Evolutionary conservation across 1,140 invertebrate genomes (phyloP).

Genomic region (Nasonia longicornis): DNA sequence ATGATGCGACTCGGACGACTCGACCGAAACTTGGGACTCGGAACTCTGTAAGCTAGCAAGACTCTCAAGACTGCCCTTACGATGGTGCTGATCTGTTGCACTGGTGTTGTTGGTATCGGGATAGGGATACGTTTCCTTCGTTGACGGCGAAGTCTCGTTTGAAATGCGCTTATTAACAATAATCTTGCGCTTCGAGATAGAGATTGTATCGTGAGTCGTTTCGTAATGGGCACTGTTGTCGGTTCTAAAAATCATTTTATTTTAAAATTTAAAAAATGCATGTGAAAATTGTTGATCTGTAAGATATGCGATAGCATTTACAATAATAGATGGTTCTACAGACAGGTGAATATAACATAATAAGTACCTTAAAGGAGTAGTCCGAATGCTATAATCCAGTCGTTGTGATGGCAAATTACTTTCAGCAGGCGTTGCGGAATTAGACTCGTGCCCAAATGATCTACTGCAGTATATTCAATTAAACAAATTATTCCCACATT

Average conservation of each 20-base stretch:
- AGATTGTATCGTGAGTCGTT: slow-evolving; percentile 63
- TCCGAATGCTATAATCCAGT: slow-evolving; percentile 50
- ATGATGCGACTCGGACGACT: slow-evolving; percentile 63
- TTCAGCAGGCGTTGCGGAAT: slow-evolving; percentile 46
- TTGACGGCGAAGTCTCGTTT: slow-evolving; percentile 57
- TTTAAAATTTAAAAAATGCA: neutral
- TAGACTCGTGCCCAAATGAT: slow-evolving; percentile 68
- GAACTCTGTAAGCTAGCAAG: slow-evolving; percentile 68
- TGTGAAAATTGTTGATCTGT: neutral
- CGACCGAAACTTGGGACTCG: slow-evolving; percentile 67
- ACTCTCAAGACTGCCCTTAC: slow-evolving; percentile 72
- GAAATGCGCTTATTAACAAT: slow-evolving; percentile 67
- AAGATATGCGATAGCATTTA: neutral
- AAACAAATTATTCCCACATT: neutral
- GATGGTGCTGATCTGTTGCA: slow-evolving; percentile 46
- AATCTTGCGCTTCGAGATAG: slow-evolving; percentile 71
- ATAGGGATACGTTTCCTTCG: slow-evolving; percentile 58
- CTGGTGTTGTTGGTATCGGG: slow-evolving; percentile 55
- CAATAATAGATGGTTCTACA: neutral
- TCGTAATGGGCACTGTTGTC: slow-evolving; percentile 69
- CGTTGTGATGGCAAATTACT: slow-evolving; percentile 47
- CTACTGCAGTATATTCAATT: slow-evolving; percentile 56
- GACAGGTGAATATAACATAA: slow-evolving; percentile 40
- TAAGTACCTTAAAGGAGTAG: slow-evolving; percentile 48
- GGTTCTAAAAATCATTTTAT: slow-evolving; percentile 58